A percentile compares a stretch with the other conserved stretches of the same genome.
These are phyloP conservation scores for Xenopus tropicalis DNA, from an alignment of 2,113 vertebrate genomes.

Conservation along the genomic window UCB_Xtro_10.0 CM004445.2:115838001-115838500, in stretches of 20 bases:
- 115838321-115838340: too few species aligned
- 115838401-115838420: too few species aligned
- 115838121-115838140: background rate
- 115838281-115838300: background rate
- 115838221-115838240: background rate
- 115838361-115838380: too few species aligned
- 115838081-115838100: background rate
- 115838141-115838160: slow-evolving; percentile 28
- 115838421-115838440: too few species aligned
- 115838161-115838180: slow-evolving; percentile 1
- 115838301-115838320: too few species aligned
- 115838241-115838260: slow-evolving; percentile 18
- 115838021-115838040: background rate
- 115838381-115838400: too few species aligned
- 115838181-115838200: background rate
- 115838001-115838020: too few species aligned
- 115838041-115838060: slow-evolving; percentile 3
- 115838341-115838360: too few species aligned
- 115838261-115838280: slow-evolving; percentile 13
- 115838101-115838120: background rate
- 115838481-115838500: too few species aligned
- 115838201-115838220: background rate
- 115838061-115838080: background rate
- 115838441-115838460: too few species aligned
- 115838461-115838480: too few species aligned